Percentiles rank a stretch among this genome's conserved stretches.
Evolutionary conservation across 2,797 vertebrate genomes (phyloP).

Genomic region (Hafferia zeledoni): DNA sequence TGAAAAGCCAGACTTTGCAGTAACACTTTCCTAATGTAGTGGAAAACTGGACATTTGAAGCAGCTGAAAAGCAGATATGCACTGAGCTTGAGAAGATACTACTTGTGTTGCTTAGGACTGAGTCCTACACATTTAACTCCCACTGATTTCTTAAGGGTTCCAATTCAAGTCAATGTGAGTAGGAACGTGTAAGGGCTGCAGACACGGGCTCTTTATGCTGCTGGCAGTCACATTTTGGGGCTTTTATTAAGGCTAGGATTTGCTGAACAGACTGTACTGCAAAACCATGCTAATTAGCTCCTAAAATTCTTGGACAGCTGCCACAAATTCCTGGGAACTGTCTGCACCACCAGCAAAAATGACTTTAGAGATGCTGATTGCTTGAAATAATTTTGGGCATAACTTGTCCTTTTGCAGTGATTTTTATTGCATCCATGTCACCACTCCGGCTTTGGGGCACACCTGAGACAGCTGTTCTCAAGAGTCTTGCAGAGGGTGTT

Average conservation of each 20-base stretch:
- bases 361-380: background rate
- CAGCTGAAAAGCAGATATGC: background rate
- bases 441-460: background rate
- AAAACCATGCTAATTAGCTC: constrained; percentile 46
- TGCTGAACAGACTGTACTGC: constrained; percentile 52
- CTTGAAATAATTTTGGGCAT: background rate
- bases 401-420: background rate
- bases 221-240: constrained; percentile 3
- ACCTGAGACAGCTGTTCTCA: background rate
- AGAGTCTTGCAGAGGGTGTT: background rate
- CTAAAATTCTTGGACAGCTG: constrained; percentile 50
- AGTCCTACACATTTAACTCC: background rate
- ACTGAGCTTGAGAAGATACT: background rate
- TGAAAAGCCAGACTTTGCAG: background rate
- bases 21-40: background rate
- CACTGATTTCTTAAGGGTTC: constrained; percentile 14
- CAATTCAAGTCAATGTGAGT: background rate
- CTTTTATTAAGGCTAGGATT: constrained; percentile 19
- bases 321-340: constrained; percentile 24
- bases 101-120: background rate
- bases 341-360: background rate
- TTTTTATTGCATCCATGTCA: background rate
- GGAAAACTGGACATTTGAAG: background rate
- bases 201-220: background rate
- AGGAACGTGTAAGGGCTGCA: background rate